Conservation (phyloP, 2,797 vertebrate species). For the Tragelaphus eurycerus region DNA sequence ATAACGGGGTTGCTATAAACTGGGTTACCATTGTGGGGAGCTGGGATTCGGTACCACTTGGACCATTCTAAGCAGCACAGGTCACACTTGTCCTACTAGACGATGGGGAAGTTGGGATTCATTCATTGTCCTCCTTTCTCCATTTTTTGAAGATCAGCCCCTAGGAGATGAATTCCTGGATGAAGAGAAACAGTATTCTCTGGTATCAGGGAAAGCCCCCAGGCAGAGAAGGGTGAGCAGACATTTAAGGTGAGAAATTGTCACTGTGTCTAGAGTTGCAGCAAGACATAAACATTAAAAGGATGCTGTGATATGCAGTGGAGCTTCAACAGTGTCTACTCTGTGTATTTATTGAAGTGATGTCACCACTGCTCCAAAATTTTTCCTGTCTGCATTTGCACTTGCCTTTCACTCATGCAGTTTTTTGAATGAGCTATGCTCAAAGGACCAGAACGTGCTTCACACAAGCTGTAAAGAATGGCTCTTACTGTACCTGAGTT, state of each 20-base stretch:
- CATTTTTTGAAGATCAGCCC: neutral
- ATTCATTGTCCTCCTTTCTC: too few species aligned
- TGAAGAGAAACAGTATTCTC: neutral
- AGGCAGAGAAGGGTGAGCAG: neutral
- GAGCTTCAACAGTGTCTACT: neutral
- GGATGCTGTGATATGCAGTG: neutral
- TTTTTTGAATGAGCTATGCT: neutral
- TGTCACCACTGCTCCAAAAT: neutral
- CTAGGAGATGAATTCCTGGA: neutral
- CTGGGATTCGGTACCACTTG: neutral
- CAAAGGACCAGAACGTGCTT: neutral
- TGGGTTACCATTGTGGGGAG: neutral
- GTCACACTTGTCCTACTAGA: neutral
- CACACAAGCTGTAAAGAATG: neutral
- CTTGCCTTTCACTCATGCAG: neutral
- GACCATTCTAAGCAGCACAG: neutral
- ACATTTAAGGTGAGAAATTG: too few species aligned
- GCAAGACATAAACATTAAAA: neutral
- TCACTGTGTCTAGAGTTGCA: neutral
- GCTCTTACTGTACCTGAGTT: neutral
- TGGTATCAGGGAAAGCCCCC: neutral
- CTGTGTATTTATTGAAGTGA: neutral
- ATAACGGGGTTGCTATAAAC: too few species aligned
- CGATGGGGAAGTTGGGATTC: neutral
- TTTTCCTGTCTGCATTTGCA: neutral